Evolutionary conservation across 2,888 invertebrate genomes (phyloP), one percentile per base, ranked within the genome.

Genomic region (Xylophagus ater): DNA sequence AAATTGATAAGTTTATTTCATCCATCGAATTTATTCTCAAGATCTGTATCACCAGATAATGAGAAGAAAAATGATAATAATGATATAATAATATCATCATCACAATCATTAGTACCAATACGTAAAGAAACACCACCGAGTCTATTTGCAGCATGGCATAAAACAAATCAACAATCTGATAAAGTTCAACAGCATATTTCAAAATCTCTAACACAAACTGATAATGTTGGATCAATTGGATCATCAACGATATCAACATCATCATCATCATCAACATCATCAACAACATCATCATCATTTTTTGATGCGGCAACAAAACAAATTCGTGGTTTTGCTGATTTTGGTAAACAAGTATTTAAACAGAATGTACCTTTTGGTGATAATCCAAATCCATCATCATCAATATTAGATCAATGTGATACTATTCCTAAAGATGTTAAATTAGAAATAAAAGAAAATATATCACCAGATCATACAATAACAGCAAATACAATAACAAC

Each of bases 1-100:
- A 78, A 76, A 52, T 57, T 81, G 3, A 53, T 79, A 0, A 77
- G 76, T 18, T 51, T 80, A 3, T 79, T 81, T 54, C 76, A 77
- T 47, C 72, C 39, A 18, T 9, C 36, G 19, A 38, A 41, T 19
- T 14, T 39, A 9, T 33, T 19, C 9, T 19, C n/a, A 18, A 25
- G 35, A 18, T 34, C 37, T 12, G 23, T 14, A n/a, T 31, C 30
- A 12, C 21, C 12, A 5, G 37, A 37, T 7, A 31, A 12, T 6
- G 40, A 41, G n/a, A 41, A 20, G n/a, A 44, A 36, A 34, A 10
- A 6, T 14, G 40, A 40, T 2, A 12, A 25, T n/a, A n/a, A n/a
- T 28, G 34, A 40, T 24, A 5, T 13, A n/a, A 30, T 30, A 17
- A 9, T 17, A 15, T 26, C 33, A 12, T n/a, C n/a, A n/a, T 29